Evolutionary conservation across 2,797 vertebrate genomes (phyloP).

Genomic region (Oreochromis grahami): DNA sequence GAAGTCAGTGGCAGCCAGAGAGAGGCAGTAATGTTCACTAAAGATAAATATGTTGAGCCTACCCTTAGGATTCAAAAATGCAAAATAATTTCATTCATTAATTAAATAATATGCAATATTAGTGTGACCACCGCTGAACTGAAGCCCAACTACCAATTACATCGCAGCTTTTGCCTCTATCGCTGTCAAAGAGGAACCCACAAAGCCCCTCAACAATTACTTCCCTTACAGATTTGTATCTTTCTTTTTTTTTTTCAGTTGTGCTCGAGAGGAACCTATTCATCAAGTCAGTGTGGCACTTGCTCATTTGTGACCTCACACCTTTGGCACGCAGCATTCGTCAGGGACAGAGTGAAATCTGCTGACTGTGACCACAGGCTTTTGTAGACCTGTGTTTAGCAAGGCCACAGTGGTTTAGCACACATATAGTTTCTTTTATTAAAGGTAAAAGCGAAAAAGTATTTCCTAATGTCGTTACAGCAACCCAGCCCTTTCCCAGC

Average conservation of each 20-base stretch:
- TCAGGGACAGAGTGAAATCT: constrained; percentile 1
- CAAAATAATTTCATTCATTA: constrained; percentile 18
- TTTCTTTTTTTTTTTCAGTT: constrained; percentile 14
- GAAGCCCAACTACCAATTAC: constrained; percentile 10
- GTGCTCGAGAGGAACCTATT: constrained; percentile 28
- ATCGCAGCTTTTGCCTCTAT: not conserved
- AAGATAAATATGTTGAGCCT: constrained; percentile 27
- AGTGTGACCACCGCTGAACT: constrained; percentile 18
- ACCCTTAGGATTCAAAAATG: not conserved
- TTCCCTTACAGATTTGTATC: constrained; percentile 39
- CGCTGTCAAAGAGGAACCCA: constrained; percentile 36
- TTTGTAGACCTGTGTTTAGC: not conserved
- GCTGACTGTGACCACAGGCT: not conserved
- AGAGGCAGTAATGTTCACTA: not conserved
- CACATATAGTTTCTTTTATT: not conserved
- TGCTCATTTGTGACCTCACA: constrained; percentile 35
- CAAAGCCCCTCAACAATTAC: constrained; percentile 55
- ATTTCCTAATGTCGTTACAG: not conserved
- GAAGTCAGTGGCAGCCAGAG: not conserved
- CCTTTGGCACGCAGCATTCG: constrained; percentile 12
- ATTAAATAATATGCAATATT: constrained; percentile 5
- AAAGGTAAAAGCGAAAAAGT: not conserved
- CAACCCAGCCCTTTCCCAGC: not conserved
- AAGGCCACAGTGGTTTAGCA: not conserved
- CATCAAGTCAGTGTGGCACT: constrained; percentile 40